Conservation (phyloP, 64 coral and sea anemone genomes). For the Anthopleura sola region DNA sequence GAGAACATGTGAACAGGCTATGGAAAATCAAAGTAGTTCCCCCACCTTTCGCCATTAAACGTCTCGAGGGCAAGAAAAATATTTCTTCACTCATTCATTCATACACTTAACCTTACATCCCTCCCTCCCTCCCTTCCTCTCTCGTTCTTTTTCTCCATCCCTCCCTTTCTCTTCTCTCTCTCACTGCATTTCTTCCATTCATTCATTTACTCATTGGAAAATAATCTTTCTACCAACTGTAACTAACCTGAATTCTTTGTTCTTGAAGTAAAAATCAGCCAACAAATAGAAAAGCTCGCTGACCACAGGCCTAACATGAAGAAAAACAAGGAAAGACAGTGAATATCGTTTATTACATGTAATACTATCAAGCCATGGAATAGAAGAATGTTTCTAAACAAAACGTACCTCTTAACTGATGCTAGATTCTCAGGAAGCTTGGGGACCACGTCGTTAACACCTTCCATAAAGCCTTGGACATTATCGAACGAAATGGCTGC, state of each 20-base stretch:
- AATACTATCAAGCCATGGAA: neutral
- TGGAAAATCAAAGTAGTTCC: too few relatives aligned
- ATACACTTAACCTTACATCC: too few relatives aligned
- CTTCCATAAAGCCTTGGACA: constrained; percentile 93
- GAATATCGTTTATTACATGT: neutral
- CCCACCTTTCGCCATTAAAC: too few relatives aligned
- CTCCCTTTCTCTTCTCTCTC: too few relatives aligned
- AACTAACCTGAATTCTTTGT: constrained; percentile 96
- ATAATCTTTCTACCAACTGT: neutral
- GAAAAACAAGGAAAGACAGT: neutral
- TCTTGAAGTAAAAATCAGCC: constrained; percentile 98
- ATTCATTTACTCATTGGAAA: neutral
- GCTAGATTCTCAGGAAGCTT: constrained; percentile 67
- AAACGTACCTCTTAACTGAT: constrained; percentile 58
- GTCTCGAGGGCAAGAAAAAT: too few relatives aligned
- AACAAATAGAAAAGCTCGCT: constrained; percentile 88
- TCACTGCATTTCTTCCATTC: too few relatives aligned
- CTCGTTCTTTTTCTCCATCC: too few relatives aligned
- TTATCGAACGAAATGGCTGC: constrained; percentile 89
- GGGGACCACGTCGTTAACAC: constrained; percentile 69
- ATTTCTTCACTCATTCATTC: too few relatives aligned
- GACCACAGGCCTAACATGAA: constrained; percentile 93
- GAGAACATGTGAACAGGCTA: too few relatives aligned
- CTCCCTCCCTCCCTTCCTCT: too few relatives aligned
- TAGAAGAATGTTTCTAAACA: neutral